Percentiles rank a stretch among this genome's conserved stretches.
phyloP scores from a whole-genome alignment of 2,113 vertebrate genomes.

The Hemiscyllium ocellatum region DNA sequence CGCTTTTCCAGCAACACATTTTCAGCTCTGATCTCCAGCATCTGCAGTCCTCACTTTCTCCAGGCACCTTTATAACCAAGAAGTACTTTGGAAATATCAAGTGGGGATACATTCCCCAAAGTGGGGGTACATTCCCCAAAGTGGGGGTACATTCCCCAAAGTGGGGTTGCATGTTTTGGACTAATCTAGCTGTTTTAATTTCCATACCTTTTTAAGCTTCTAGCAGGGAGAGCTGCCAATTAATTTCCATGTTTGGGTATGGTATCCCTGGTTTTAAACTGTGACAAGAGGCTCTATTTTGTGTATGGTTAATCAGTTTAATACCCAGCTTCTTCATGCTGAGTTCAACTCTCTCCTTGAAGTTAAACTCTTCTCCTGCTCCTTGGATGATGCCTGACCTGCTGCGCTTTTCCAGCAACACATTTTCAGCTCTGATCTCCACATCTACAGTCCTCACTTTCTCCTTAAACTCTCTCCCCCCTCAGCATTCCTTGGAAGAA shows the following conservation, averaged over 20 bases:
- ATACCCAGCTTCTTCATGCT: background rate
- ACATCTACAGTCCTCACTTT: too few species aligned
- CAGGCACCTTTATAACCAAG: background rate
- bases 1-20: too few species aligned
- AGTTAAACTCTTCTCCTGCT: too few species aligned
- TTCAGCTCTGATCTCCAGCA: too few species aligned
- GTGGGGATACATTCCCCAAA: background rate
- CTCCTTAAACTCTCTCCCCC: background rate
- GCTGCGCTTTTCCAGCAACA: too few species aligned
- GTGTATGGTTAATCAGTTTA: background rate
- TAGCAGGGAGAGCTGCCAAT: background rate
- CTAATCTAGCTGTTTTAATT: background rate
- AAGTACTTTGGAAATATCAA: background rate
- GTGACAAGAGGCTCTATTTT: background rate
- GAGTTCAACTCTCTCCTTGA: background rate
- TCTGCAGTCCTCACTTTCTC: too few species aligned
- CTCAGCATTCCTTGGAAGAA: background rate
- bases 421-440: too few species aligned
- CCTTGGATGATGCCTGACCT: too few species aligned
- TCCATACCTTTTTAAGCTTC: background rate
- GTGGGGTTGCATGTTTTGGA: background rate
- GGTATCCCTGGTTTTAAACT: background rate
- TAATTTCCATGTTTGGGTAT: background rate
- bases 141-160: background rate
- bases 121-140: background rate